Conservation (phyloP, 2,888 invertebrate genomes). For the Agrochola lota region DNA sequence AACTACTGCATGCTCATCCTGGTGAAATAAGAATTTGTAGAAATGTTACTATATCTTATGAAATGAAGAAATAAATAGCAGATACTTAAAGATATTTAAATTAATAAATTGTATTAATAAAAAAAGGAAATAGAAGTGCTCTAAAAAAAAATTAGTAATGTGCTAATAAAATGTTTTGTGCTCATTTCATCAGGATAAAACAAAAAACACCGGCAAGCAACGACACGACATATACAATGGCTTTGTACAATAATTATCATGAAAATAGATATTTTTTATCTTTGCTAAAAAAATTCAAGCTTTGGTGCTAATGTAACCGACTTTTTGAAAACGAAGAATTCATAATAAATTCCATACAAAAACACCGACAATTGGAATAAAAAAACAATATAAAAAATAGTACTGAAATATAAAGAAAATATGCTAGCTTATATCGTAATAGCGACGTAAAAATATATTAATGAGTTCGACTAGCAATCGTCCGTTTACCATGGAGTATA, state of each 20-base stretch:
- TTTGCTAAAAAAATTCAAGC: constrained; percentile 49
- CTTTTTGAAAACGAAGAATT: constrained; percentile 47
- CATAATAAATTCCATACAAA: constrained; percentile 23
- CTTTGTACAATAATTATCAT: constrained; percentile 56
- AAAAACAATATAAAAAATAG: constrained; percentile 26
- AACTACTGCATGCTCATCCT: constrained; percentile 77
- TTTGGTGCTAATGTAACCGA: constrained; percentile 26
- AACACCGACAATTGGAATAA: constrained; percentile 12
- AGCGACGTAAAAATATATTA: constrained; percentile 46
- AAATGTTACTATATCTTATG: not conserved
- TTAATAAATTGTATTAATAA: not conserved
- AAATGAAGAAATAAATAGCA: not conserved
- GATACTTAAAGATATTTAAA: not conserved
- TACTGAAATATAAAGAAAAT: constrained; percentile 35
- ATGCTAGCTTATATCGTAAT: constrained; percentile 57
- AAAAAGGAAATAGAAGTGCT: not conserved
- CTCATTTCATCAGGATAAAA: constrained; percentile 73
- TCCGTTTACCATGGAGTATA: constrained; percentile 78
- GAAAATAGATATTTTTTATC: constrained; percentile 18
- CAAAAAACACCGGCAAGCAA: constrained; percentile 66
- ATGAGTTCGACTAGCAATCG: constrained; percentile 54
- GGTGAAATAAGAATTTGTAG: constrained; percentile 65
- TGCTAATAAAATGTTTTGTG: not conserved
- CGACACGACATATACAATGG: constrained; percentile 81
- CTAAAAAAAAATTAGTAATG: constrained; percentile 6